Conservation (phyloP, 2,113 vertebrate genomes). For the Amphiprion ocellaris region DNA sequence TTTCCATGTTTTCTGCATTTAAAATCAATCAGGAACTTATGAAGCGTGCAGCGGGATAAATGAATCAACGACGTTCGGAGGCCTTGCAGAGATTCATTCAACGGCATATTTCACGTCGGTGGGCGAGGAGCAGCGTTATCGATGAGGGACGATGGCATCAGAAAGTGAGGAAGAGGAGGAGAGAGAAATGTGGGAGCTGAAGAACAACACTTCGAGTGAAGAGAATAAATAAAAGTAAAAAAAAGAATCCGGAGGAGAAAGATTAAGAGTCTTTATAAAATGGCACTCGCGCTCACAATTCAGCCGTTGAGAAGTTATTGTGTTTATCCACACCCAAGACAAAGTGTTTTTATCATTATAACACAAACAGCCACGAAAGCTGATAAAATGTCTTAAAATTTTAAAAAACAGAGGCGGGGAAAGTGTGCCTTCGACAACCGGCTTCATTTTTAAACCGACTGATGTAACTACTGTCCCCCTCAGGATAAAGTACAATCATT, state of each 20-base stretch:
- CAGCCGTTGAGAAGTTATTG: conserved; percentile 42
- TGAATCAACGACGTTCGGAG: conserved; percentile 38
- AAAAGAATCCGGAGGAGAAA: conserved; percentile 11
- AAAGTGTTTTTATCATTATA: too few relatives aligned
- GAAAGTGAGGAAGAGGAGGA: neutral
- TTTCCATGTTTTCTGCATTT: neutral
- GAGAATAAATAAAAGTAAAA: conserved; percentile 46
- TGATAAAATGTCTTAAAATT: conserved; percentile 18
- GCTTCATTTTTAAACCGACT: neutral
- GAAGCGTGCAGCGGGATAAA: conserved; percentile 52
- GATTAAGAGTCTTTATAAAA: conserved; percentile 48
- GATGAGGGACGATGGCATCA: conserved; percentile 25
- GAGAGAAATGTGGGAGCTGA: neutral
- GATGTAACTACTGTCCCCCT: neutral
- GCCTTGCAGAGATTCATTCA: conserved; percentile 48
- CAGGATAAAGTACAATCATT: neutral
- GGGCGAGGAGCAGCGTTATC: neutral
- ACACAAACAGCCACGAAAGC: neutral
- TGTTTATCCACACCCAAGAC: conserved; percentile 32
- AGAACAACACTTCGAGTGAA: conserved; percentile 40
- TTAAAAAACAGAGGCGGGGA: fast-evolving
- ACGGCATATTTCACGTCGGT: conserved; percentile 41
- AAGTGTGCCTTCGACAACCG: neutral
- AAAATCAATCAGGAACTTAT: conserved; percentile 50
- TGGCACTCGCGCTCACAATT: neutral